Base-by-base conservation (phyloP, 2,888 invertebrate genomes). In the Ceraclea dissimilis region DNA sequence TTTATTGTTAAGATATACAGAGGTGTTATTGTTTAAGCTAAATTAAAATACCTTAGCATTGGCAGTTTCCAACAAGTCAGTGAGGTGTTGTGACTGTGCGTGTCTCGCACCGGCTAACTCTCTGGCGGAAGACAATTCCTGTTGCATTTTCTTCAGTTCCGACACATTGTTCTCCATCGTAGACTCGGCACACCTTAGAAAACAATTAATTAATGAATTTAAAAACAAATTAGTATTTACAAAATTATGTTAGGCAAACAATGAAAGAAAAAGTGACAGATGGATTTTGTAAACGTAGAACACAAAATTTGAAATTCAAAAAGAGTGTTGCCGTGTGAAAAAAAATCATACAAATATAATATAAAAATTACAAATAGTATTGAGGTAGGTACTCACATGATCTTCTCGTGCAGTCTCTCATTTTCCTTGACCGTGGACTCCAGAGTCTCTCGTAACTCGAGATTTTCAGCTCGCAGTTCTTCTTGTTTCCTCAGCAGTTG, bases 41-140 rank as follows among this genome's bases (percentile, higher is more conserved):
- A n/a, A n/a, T n/a, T n/a, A n/a, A n/a, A 4, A 65, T 64, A 84
- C 83, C 78, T 93, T 93, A 2, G 88, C 85, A 66, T 89, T 83
- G 6, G 93, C 92, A 69, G 88, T 89, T 61, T 93, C 93, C 17
- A 93, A 74, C 57, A 91, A 73, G 51, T 88, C 88, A 17, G 83
- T 83, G 62, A 91, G 75, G 49, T 90, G 80, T 64, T 84, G 83
- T 49, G 91, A 82, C 74, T 94, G 93, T 63, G 91, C 89, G 66
- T 85, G 85, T 20, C 86, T 78, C 58, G 86, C 86, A 2, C 85
- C 85, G 31, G 85, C 81, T 62, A 86, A 81, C 67, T 93, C 91
- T 63, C 84, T 83, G 52, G 87, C 83, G 59, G 82, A 78, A 10
- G 81, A 79, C 60, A 89, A 73, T 64, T 91, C 88, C 34, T 81